Percentiles rank a stretch among this genome's conserved stretches.
Evolutionary conservation across 2,797 vertebrate genomes (phyloP).

Genomic region (Sphaeramia orbicularis): DNA sequence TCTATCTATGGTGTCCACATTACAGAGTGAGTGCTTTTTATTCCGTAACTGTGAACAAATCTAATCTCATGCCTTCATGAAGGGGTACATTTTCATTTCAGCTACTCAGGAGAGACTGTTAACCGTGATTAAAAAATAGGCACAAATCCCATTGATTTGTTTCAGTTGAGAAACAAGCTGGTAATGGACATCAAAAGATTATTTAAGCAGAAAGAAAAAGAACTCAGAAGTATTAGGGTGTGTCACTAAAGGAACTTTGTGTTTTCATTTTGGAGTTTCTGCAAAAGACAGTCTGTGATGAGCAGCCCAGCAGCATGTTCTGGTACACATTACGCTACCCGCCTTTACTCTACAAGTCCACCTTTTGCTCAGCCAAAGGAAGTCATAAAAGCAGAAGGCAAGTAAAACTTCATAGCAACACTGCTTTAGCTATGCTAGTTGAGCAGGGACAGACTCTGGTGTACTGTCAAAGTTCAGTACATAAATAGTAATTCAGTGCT

Average conservation of each 20-base stretch:
- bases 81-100: conserved; percentile 73
- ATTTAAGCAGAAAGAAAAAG: background rate
- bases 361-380: conserved; percentile 40
- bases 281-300: conserved; percentile 9
- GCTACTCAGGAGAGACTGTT: conserved; percentile 64
- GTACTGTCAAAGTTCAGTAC: conserved; percentile 82
- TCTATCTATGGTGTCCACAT: conserved; percentile 67
- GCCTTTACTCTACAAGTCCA: conserved; percentile 11
- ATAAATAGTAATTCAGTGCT: conserved; percentile 85
- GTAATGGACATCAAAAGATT: conserved; percentile 5
- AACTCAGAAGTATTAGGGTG: background rate
- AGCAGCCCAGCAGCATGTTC: conserved; percentile 21
- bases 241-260: background rate
- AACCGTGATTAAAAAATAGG: conserved; percentile 60
- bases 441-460: conserved; percentile 65
- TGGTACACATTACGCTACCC: conserved; percentile 13
- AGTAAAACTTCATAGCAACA: conserved; percentile 57
- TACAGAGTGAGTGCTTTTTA: conserved; percentile 72
- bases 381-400: conserved; percentile 60
- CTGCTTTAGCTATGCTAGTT: conserved; percentile 61
- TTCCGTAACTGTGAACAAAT: conserved; percentile 68
- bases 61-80: conserved; percentile 70
- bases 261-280: conserved; percentile 15
- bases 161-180: conserved; percentile 33
- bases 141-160: conserved; percentile 46